Conservation (phyloP, 2,797 vertebrate species). For the Limosa lapponica region DNA sequence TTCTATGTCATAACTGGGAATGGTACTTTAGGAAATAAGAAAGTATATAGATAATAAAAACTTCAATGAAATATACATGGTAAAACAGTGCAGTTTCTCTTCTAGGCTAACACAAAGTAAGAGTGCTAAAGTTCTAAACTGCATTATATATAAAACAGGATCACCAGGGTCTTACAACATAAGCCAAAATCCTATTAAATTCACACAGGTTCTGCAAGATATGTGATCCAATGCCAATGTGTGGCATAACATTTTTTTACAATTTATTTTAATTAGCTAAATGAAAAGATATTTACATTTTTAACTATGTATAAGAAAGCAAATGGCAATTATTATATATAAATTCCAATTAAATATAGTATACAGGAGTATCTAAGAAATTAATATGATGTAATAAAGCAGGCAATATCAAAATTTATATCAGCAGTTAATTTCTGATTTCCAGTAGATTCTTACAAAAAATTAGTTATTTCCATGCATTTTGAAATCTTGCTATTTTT, state of each 20-base stretch:
- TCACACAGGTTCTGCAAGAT: background rate
- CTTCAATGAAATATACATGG: background rate
- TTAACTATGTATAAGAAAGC: background rate
- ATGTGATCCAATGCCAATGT: background rate
- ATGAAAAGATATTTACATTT: background rate
- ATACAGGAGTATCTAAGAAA: background rate
- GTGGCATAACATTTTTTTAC: fast-evolving
- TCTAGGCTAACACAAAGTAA: background rate
- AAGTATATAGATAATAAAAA: background rate
- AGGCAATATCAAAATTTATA: background rate
- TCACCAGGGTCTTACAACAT: fast-evolving
- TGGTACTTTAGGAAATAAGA: background rate
- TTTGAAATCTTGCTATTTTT: background rate
- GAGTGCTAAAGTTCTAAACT: background rate
- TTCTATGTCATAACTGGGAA: background rate
- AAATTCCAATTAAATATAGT: background rate
- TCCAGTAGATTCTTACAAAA: background rate
- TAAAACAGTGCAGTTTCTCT: background rate
- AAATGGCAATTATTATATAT: background rate
- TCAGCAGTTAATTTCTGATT: background rate
- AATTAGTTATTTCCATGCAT: background rate
- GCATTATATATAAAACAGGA: background rate
- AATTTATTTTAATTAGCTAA: background rate
- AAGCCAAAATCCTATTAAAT: background rate
- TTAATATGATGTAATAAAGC: background rate